These are phyloP conservation scores for Rhea americana DNA, from an alignment of 2,113 vertebrate species.

Conservation along the genomic window DNA sequence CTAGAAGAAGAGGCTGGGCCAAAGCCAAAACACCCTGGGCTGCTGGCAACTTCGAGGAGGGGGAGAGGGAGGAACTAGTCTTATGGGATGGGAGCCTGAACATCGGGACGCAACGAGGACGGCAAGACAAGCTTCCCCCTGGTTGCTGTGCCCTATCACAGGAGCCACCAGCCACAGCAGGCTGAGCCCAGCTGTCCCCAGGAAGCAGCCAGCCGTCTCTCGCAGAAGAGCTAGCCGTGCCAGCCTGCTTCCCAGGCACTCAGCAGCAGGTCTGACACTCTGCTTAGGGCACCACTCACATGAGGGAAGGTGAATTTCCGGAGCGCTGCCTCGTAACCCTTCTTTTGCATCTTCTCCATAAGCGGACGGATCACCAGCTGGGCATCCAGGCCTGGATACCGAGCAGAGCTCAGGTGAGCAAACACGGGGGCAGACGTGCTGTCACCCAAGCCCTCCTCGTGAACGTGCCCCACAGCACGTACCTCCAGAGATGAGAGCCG, in stretches of 20 bases:
- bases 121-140: neutral
- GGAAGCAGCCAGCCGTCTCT: neutral
- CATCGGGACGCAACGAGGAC: neutral
- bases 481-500: slow-evolving; percentile 91
- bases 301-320: slow-evolving; percentile 90
- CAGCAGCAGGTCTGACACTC: neutral
- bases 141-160: neutral
- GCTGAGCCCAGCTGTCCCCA: neutral
- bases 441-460: rapidly evolving
- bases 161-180: neutral
- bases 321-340: slow-evolving; percentile 78
- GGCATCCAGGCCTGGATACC: slow-evolving; percentile 86
- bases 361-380: slow-evolving; percentile 91
- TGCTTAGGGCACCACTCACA: slow-evolving; percentile 72
- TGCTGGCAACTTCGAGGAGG: rapidly evolving
- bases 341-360: slow-evolving; percentile 87
- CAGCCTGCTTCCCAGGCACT: no score
- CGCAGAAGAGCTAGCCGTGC: neutral
- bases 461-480: rapidly evolving
- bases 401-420: rapidly evolving
- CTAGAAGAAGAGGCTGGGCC: neutral
- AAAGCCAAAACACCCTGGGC: rapidly evolving
- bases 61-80: neutral
- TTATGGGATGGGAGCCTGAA: neutral
- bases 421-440: rapidly evolving